Conservation (phyloP, 2,113 vertebrate species). For the Reinhardtius hippoglossoides region DNA sequence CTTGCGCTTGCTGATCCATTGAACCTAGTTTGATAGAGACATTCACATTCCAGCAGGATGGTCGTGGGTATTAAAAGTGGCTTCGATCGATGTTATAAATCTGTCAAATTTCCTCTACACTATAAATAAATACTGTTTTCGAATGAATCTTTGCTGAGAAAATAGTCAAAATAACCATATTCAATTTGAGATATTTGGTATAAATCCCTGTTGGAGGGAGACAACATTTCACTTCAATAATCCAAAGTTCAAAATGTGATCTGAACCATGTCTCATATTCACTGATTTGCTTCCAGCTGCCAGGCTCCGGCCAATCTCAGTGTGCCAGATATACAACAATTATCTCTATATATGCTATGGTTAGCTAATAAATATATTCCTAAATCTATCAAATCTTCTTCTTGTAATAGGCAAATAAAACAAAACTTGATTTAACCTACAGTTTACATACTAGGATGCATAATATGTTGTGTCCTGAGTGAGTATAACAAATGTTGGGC, state of each 20-base stretch:
- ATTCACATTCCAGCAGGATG: too few relatives aligned
- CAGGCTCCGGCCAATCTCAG: not conserved
- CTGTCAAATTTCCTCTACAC: not conserved
- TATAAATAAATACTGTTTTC: not conserved
- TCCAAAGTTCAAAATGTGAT: not conserved
- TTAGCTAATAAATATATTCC: too few relatives aligned
- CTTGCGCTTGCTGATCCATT: too few relatives aligned
- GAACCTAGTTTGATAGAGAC: too few relatives aligned
- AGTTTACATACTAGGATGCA: not conserved
- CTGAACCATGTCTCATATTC: not conserved
- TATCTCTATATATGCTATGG: not conserved
- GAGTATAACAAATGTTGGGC: not conserved
- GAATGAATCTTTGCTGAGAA: too few relatives aligned
- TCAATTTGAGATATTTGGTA: not conserved
- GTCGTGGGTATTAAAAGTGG: too few relatives aligned
- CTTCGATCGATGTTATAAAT: not conserved
- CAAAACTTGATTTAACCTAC: not conserved
- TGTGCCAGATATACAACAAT: not conserved
- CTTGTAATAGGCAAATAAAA: not conserved
- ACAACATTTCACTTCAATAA: not conserved
- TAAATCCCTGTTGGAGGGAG: not conserved
- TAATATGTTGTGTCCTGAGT: not conserved
- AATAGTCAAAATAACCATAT: not conserved
- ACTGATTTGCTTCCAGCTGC: not conserved
- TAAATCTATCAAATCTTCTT: not conserved